Evolutionary conservation across 2,888 invertebrate genomes (phyloP).

Genomic region (Sisyra nigra): DNA sequence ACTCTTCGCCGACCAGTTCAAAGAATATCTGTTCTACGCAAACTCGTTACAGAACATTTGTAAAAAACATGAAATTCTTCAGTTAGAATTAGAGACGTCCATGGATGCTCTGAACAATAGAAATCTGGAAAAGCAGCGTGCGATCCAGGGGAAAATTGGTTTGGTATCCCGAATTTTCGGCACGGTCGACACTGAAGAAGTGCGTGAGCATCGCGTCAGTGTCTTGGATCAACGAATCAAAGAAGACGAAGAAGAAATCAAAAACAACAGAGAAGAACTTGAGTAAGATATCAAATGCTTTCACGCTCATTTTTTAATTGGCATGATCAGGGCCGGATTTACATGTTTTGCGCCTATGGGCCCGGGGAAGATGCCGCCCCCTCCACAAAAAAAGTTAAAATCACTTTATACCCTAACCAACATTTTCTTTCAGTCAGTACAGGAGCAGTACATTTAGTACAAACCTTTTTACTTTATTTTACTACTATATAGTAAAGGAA

Average conservation of each 20-base stretch:
- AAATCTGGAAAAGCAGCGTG: constrained; percentile 35
- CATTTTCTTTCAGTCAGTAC: too few species aligned
- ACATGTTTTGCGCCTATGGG: too few species aligned
- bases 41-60: constrained; percentile 58
- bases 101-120: constrained; percentile 37
- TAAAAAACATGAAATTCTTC: constrained; percentile 54
- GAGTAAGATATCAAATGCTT: too few species aligned
- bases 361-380: too few species aligned
- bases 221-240: constrained; percentile 49
- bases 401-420: too few species aligned
- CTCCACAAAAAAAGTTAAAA: too few species aligned
- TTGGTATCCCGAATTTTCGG: constrained; percentile 60
- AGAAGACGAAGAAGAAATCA: constrained; percentile 39
- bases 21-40: constrained; percentile 67
- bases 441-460: too few species aligned
- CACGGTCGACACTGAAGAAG: constrained; percentile 59
- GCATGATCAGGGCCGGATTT: too few species aligned
- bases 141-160: constrained; percentile 49
- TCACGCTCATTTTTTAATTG: too few species aligned
- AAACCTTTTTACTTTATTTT: too few species aligned
- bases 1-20: constrained; percentile 64
- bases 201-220: constrained; percentile 50
- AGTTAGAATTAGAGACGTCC: constrained; percentile 53
- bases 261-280: constrained; percentile 38
- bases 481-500: too few species aligned